Evolutionary conservation across 2,888 invertebrate species (phyloP).

Genomic region (Myopa testacea): DNA sequence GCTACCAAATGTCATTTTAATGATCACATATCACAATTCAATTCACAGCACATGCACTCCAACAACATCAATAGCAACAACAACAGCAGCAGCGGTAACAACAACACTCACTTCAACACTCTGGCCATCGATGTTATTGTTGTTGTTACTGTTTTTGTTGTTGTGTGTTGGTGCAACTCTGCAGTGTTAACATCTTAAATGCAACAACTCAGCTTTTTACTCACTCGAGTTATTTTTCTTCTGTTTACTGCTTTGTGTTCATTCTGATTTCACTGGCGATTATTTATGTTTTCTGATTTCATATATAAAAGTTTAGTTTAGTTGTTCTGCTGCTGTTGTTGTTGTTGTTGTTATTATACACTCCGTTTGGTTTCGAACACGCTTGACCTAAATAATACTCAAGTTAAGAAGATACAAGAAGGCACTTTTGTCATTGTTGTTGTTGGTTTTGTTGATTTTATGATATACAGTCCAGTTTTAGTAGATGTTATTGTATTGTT

Average conservation of each 20-base stretch:
- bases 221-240: background rate
- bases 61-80: conserved; percentile 25
- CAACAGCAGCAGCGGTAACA: background rate
- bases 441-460: background rate
- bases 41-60: conserved; percentile 13
- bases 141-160: no score
- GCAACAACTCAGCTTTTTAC: background rate
- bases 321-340: background rate
- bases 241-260: background rate
- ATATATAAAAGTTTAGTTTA: background rate
- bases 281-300: conserved; percentile 19
- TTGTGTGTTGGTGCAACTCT: background rate
- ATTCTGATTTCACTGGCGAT: conserved; percentile 28
- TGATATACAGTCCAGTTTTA: background rate
- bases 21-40: conserved; percentile 30
- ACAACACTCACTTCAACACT: background rate
- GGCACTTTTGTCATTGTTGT: background rate
- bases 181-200: background rate
- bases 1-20: conserved; percentile 38
- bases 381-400: conserved; percentile 32
- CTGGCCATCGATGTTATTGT: background rate
- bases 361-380: conserved; percentile 20
- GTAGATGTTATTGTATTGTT: background rate
- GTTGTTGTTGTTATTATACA: background rate
- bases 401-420: background rate